Percentiles rank a stretch among this genome's conserved stretches.
phyloP scores from a whole-genome alignment of 2,113 vertebrate genomes.

The Ceyx margarethae region DNA sequence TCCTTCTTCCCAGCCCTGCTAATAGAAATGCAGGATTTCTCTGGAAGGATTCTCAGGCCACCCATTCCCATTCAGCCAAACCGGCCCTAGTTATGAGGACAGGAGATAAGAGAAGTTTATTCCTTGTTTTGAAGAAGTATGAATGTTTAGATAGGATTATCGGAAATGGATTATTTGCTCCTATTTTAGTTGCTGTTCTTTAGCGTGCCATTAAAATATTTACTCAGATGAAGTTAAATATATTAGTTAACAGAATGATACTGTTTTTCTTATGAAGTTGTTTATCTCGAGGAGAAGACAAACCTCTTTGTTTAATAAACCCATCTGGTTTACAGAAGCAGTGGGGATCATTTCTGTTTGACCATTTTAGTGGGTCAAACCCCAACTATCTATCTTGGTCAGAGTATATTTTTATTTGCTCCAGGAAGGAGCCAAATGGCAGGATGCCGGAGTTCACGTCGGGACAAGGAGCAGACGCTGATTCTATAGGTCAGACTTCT shows the following conservation, averaged over 20 bases:
- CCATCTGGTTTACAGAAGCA: background rate
- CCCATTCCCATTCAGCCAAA: background rate
- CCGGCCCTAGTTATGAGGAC: background rate
- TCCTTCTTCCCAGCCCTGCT: background rate
- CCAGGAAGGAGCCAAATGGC: conserved; percentile 29
- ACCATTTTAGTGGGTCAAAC: background rate
- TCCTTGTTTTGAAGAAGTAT: conserved; percentile 12
- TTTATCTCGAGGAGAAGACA: conserved; percentile 30
- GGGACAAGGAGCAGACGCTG: conserved; percentile 14
- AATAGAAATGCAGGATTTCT: background rate
- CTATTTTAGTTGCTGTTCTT: conserved; percentile 29
- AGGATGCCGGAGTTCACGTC: background rate
- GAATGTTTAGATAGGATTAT: background rate
- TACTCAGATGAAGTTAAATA: conserved; percentile 21
- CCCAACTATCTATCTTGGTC: background rate
- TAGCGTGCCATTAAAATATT: background rate
- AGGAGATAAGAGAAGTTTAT: conserved; percentile 38
- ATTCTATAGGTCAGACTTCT: conserved; percentile 17
- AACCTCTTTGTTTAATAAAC: conserved; percentile 15
- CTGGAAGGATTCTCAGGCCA: background rate
- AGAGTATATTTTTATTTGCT: conserved; percentile 24
- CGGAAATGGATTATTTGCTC: conserved; percentile 15
- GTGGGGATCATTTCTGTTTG: background rate
- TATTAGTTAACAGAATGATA: background rate
- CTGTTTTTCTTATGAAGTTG: conserved; percentile 26